Percentiles rank a stretch among this genome's conserved stretches.
These are phyloP conservation scores for Adineta ricciae DNA, from an alignment of 2,888 invertebrate genomes.

Conservation along the genomic window DNA sequence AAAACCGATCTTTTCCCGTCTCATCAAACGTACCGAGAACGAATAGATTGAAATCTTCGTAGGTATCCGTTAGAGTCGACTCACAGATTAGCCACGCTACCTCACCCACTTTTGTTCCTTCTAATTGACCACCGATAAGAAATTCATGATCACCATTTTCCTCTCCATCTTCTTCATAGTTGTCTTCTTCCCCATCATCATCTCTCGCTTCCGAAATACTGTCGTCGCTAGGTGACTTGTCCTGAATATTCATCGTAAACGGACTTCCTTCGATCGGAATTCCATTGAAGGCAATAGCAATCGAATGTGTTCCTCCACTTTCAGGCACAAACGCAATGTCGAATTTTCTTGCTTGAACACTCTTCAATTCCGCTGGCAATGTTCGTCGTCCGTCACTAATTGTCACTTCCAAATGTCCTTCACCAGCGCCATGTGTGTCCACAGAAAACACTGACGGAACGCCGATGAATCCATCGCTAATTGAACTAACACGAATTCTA, in stretches of 20 bases:
- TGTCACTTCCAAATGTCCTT: slow-evolving; percentile 33
- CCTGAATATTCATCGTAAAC: slow-evolving; percentile 55
- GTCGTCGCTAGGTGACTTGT: slow-evolving; percentile 38
- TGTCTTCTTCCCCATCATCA: not conserved
- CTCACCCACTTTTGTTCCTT: slow-evolving; percentile 25
- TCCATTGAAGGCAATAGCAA: slow-evolving; percentile 87
- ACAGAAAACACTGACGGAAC: slow-evolving; percentile 36
- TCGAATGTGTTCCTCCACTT: slow-evolving; percentile 76
- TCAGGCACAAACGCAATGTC: slow-evolving; percentile 92
- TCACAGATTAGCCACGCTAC: slow-evolving; percentile 27
- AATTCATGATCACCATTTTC: not conserved
- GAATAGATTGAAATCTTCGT: slow-evolving; percentile 25
- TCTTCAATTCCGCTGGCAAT: slow-evolving; percentile 26
- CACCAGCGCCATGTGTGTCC: slow-evolving; percentile 31
- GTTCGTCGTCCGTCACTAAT: slow-evolving; percentile 24
- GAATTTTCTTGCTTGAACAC: slow-evolving; percentile 55
- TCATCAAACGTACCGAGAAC: slow-evolving; percentile 14
- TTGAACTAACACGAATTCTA: slow-evolving; percentile 66
- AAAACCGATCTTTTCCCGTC: too few relatives aligned
- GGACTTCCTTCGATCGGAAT: slow-evolving; percentile 35
- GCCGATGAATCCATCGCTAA: slow-evolving; percentile 27
- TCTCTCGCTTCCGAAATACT: not conserved
- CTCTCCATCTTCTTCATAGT: not conserved
- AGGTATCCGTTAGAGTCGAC: not conserved
- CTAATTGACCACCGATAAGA: slow-evolving; percentile 24